Conservation (phyloP, 2,797 vertebrate species). For the Triplophysa yarkandensis region DNA sequence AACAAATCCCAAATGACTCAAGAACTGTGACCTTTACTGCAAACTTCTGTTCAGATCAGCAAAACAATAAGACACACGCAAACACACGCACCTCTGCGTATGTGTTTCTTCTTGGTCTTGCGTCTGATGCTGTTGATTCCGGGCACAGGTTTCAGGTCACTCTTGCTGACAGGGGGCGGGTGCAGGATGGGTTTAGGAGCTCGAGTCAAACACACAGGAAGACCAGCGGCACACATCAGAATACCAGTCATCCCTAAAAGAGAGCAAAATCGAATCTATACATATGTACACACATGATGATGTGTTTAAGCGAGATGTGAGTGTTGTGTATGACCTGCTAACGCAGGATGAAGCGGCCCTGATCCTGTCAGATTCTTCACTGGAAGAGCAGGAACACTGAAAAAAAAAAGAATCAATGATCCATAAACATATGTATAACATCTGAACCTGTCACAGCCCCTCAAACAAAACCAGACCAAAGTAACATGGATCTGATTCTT, state of each 20-base stretch:
- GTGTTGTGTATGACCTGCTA: slow-evolving; percentile 81
- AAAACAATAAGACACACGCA: neutral
- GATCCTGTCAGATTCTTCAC: slow-evolving; percentile 95
- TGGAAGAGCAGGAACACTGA: slow-evolving; percentile 91
- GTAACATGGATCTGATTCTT: too few species aligned
- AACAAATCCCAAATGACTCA: neutral
- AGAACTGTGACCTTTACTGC: neutral
- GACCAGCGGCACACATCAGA: slow-evolving; percentile 91
- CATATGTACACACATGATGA: too few species aligned
- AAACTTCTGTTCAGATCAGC: neutral
- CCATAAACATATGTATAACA: too few species aligned
- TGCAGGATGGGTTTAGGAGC: slow-evolving; percentile 94
- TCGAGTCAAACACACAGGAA: slow-evolving; percentile 93
- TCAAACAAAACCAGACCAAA: too few species aligned
- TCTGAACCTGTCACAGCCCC: neutral
- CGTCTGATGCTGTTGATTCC: slow-evolving; percentile 90
- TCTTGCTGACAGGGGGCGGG: slow-evolving; percentile 92
- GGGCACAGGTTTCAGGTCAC: slow-evolving; percentile 91
- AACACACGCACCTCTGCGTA: slow-evolving; percentile 83
- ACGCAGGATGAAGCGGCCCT: slow-evolving; percentile 89
- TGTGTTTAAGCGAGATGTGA: neutral
- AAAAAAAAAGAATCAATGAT: too few species aligned
- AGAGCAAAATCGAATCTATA: neutral
- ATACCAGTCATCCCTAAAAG: slow-evolving; percentile 93
- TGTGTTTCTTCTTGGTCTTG: slow-evolving; percentile 96